phyloP scores from a whole-genome alignment of 2,113 vertebrate genomes.

The Plecturocebus donacophilus region DNA sequence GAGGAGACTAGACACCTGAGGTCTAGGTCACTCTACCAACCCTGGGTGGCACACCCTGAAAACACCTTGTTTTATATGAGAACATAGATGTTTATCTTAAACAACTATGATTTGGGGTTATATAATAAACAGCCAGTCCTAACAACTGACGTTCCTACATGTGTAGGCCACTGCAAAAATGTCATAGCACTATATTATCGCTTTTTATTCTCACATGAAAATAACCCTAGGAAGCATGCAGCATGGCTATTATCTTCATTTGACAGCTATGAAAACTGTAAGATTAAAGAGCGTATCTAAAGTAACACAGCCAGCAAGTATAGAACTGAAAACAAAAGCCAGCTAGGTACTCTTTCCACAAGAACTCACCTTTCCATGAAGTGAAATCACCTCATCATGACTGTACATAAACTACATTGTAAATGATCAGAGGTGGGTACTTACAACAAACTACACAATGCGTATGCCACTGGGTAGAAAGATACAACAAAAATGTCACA shows the following conservation, averaged over 20 bases:
- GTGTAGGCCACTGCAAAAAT: neutral
- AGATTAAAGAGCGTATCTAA: neutral
- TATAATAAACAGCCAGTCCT: neutral
- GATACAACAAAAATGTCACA: neutral
- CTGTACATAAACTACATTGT: neutral
- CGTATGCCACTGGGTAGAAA: neutral
- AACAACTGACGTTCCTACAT: neutral
- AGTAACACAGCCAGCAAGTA: slow-evolving; percentile 17
- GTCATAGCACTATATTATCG: neutral
- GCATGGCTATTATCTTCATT: neutral
- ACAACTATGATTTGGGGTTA: neutral
- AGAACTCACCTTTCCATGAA: neutral
- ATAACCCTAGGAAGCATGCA: neutral
- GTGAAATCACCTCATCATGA: slow-evolving; percentile 2
- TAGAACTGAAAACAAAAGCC: slow-evolving; percentile 11
- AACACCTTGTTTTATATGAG: neutral
- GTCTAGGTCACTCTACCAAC: neutral
- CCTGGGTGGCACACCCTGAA: neutral
- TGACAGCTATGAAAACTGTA: slow-evolving; percentile 37
- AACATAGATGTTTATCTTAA: neutral
- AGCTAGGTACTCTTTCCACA: neutral
- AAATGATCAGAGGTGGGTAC: neutral
- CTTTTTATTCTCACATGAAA: neutral
- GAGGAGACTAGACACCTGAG: neutral
- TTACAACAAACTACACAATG: neutral